phyloP scores from a whole-genome alignment of 2,888 invertebrate species.

The Gymnosoma rotundatum region DNA sequence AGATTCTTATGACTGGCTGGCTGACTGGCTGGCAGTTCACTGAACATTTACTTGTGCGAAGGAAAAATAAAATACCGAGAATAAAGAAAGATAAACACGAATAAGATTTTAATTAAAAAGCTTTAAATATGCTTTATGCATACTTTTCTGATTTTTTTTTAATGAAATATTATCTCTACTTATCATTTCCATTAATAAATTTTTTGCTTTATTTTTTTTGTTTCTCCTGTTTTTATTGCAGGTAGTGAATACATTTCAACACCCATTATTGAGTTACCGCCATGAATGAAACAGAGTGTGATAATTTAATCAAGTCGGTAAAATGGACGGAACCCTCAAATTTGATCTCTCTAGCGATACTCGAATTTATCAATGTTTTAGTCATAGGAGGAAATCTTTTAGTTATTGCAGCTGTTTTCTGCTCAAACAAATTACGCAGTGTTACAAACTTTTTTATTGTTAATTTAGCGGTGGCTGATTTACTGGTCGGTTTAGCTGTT shows the following conservation, averaged over 20 bases:
- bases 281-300: slow-evolving; percentile 92
- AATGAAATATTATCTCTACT: background rate
- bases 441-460: slow-evolving; percentile 99
- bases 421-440: slow-evolving; percentile 94
- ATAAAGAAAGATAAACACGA: slow-evolving; percentile 11
- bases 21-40: slow-evolving; percentile 3
- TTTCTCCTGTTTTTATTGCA: slow-evolving; percentile 64
- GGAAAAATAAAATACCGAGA: background rate
- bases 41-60: background rate
- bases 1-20: too few species aligned
- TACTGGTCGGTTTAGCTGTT: slow-evolving; percentile 97
- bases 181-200: background rate
- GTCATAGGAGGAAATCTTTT: slow-evolving; percentile 95
- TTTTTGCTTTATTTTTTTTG: background rate
- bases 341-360: slow-evolving; percentile 89
- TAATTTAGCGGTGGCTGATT: slow-evolving; percentile 96
- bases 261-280: slow-evolving; percentile 83
- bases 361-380: slow-evolving; percentile 92
- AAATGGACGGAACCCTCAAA: slow-evolving; percentile 91
- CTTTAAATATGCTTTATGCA: too few species aligned
- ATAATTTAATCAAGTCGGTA: slow-evolving; percentile 90
- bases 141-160: background rate
- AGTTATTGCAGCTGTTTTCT: slow-evolving; percentile 95
- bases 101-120: slow-evolving; percentile 7
- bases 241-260: slow-evolving; percentile 79